phyloP scores from a whole-genome alignment of 2,797 vertebrate species.

The Calcarius lapponicus region DNA sequence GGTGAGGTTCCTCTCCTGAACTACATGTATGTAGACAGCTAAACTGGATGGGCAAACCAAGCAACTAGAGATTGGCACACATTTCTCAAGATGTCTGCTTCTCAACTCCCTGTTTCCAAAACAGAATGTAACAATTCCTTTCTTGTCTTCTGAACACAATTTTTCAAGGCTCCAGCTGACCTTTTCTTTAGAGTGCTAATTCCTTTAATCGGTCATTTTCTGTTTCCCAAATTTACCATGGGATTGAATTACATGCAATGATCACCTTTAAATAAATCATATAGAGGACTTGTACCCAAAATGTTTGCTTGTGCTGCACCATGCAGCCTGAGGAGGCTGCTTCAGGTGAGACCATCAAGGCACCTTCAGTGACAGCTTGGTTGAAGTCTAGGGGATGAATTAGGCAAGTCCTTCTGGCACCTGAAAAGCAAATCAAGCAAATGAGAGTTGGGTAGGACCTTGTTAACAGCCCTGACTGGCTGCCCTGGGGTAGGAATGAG shows the following conservation, averaged over 20 bases:
- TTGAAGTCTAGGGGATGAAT: background rate
- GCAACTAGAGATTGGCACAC: background rate
- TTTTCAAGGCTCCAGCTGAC: background rate
- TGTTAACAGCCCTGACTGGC: background rate
- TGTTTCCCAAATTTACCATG: background rate
- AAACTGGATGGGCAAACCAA: background rate
- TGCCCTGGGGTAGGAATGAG: background rate
- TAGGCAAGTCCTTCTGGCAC: background rate
- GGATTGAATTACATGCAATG: background rate
- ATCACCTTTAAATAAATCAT: background rate
- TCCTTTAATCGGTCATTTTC: background rate
- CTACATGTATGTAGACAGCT: background rate
- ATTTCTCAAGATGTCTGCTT: background rate
- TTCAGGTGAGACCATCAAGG: background rate
- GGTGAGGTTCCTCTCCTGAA: background rate
- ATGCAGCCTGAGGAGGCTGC: background rate
- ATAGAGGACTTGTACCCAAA: background rate
- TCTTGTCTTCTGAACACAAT: background rate
- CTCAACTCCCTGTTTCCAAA: background rate
- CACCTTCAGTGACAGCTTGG: background rate
- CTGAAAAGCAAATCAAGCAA: background rate
- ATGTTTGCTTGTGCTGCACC: background rate
- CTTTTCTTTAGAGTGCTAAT: background rate
- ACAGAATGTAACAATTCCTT: background rate
- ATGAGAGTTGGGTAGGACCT: background rate